A percentile compares a stretch with the other conserved stretches of the same genome.
phyloP scores from a whole-genome alignment of 2,797 vertebrate species.

The Luscinia luscinia region DNA sequence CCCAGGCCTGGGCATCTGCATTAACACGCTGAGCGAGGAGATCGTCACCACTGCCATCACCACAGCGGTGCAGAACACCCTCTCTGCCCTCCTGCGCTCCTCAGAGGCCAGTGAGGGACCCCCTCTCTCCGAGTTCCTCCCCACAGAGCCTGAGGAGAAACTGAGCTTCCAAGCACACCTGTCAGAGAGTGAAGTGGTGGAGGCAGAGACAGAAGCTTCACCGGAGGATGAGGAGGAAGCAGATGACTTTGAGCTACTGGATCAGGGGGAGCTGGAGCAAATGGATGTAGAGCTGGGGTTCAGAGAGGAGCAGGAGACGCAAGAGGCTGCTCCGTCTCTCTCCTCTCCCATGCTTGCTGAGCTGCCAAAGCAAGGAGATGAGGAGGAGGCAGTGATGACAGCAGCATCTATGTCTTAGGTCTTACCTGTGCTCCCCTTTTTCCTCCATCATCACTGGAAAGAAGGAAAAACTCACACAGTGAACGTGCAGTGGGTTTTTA shows the following conservation, averaged over 20 bases:
- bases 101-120: slow-evolving; percentile 82
- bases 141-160: slow-evolving; percentile 76
- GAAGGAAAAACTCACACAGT: slow-evolving; percentile 42
- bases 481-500: slow-evolving; percentile 41
- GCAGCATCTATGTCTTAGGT: slow-evolving; percentile 56
- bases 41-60: slow-evolving; percentile 89
- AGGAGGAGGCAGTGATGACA: slow-evolving; percentile 58
- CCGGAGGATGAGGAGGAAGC: slow-evolving; percentile 79
- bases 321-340: background rate
- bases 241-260: slow-evolving; percentile 98
- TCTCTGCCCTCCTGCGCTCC: slow-evolving; percentile 84
- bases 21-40: slow-evolving; percentile 88
- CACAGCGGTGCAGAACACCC: slow-evolving; percentile 88
- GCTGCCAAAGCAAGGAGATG: slow-evolving; percentile 73
- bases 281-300: slow-evolving; percentile 86
- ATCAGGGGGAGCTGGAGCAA: slow-evolving; percentile 98
- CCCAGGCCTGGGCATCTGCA: slow-evolving; percentile 75
- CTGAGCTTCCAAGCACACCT: slow-evolving; percentile 72
- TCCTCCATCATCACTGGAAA: slow-evolving; percentile 51
- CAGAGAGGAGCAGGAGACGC: slow-evolving; percentile 63
- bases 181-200: slow-evolving; percentile 57
- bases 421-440: background rate
- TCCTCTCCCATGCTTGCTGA: slow-evolving; percentile 42
- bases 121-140: slow-evolving; percentile 75
- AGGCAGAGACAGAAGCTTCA: slow-evolving; percentile 44